Percentiles rank a stretch among this genome's conserved stretches.
phyloP scores from a whole-genome alignment of 1,140 invertebrate species.

The Telenomus remus region DNA sequence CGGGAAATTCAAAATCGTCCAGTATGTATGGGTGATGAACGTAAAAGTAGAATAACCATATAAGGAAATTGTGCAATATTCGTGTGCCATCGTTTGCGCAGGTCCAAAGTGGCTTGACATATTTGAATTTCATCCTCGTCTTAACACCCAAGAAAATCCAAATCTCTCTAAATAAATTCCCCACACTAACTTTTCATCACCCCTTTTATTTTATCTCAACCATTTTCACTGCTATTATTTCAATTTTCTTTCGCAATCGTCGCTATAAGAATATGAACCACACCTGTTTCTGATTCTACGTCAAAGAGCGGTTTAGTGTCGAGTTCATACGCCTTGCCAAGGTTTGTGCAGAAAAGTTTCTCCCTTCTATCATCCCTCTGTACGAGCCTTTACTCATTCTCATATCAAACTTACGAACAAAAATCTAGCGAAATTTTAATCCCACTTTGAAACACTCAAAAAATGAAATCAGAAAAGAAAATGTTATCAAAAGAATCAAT shows the following conservation, averaged over 20 bases:
- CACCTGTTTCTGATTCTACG: constrained; percentile 40
- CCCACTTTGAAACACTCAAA: too few species aligned
- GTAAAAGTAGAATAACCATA: constrained; percentile 25
- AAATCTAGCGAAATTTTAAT: too few species aligned
- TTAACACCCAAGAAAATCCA: background rate
- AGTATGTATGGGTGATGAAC: constrained; percentile 6
- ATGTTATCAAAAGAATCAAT: too few species aligned
- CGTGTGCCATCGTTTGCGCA: constrained; percentile 14
- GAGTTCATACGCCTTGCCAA: constrained; percentile 35
- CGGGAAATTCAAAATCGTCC: constrained; percentile 6
- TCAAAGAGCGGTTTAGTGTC: constrained; percentile 20
- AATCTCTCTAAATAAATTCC: too few species aligned
- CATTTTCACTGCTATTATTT: background rate
- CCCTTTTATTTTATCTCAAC: background rate
- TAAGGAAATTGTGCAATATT: constrained; percentile 29
- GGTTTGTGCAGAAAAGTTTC: constrained; percentile 24
- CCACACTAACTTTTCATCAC: too few species aligned
- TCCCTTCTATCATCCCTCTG: too few species aligned
- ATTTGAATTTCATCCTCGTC: constrained; percentile 22
- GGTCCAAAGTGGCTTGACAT: constrained; percentile 3
- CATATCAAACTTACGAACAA: too few species aligned
- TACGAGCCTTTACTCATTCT: too few species aligned
- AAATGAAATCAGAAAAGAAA: too few species aligned
- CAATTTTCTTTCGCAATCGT: background rate
- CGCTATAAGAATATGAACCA: constrained; percentile 32